These are phyloP conservation scores for Sturnira hondurensis DNA, from an alignment of 2,113 vertebrate species.

Conservation along the genomic window DNA sequence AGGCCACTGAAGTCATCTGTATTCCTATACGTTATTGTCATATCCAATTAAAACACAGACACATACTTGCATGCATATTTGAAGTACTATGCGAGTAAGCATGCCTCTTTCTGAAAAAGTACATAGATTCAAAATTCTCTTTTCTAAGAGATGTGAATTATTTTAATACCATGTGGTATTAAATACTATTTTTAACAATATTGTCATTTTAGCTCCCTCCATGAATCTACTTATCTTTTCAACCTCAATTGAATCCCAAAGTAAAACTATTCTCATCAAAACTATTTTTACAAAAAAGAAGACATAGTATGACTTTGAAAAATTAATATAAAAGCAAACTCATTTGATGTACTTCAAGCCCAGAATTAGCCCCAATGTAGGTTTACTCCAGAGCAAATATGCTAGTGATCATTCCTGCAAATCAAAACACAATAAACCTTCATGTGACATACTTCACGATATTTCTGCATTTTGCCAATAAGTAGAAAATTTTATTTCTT, in stretches of 20 bases:
- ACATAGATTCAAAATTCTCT: not conserved
- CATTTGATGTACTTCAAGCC: not conserved
- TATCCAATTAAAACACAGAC: not conserved
- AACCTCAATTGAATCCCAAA: not conserved
- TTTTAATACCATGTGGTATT: not conserved
- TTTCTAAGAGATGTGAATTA: not conserved
- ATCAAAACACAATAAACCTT: not conserved
- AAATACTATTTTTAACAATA: not conserved
- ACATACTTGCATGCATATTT: no score
- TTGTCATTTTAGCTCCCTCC: not conserved
- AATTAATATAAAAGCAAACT: not conserved
- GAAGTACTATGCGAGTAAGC: not conserved
- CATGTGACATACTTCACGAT: not conserved
- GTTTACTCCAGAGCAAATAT: not conserved
- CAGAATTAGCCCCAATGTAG: not conserved
- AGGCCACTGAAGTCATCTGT: not conserved
- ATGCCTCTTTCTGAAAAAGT: not conserved
- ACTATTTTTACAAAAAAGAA: not conserved
- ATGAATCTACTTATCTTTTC: not conserved
- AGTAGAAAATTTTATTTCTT: not conserved
- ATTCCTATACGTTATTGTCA: not conserved
- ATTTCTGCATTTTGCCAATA: not conserved
- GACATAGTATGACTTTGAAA: not conserved
- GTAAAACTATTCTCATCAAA: not conserved
- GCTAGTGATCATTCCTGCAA: not conserved